Conservation (phyloP, 2,888 invertebrate genomes). For the Diogma glabrata region DNA sequence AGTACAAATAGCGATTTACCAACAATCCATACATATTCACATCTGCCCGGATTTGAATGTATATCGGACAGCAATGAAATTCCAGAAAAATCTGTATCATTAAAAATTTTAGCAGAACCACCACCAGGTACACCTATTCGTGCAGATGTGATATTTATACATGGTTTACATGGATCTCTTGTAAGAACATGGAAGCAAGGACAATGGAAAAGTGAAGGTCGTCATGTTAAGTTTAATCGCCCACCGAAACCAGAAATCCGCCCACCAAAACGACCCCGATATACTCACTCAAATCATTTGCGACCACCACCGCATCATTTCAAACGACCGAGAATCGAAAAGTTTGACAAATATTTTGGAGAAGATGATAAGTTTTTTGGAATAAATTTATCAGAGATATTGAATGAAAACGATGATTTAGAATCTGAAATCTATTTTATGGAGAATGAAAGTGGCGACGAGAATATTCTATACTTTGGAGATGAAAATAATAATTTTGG, state of each 20-base stretch:
- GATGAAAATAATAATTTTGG: constrained; percentile 27
- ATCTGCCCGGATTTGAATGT: too few species aligned
- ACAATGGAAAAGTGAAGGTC: constrained; percentile 43
- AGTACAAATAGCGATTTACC: constrained; percentile 18
- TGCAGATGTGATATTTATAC: constrained; percentile 71
- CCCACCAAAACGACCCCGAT: constrained; percentile 31
- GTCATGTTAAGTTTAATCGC: constrained; percentile 32
- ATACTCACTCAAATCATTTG: constrained; percentile 28
- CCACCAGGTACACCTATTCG: constrained; percentile 30
- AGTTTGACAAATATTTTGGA: constrained; percentile 7
- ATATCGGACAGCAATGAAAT: background rate
- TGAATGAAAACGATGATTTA: constrained; percentile 17
- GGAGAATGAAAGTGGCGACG: constrained; percentile 26
- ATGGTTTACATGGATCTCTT: constrained; percentile 58
- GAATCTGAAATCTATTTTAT: constrained; percentile 22
- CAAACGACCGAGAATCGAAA: constrained; percentile 13
- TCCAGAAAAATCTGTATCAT: constrained; percentile 28
- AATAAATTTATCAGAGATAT: background rate
- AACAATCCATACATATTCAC: background rate
- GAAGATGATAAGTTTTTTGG: constrained; percentile 11
- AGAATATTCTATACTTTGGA: constrained; percentile 24
- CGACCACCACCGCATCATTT: constrained; percentile 27
- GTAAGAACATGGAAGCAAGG: constrained; percentile 77
- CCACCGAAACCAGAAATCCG: constrained; percentile 34
- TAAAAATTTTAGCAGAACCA: constrained; percentile 33